Base-by-base conservation (phyloP, 2,888 invertebrate species). In the Tetanocera ferruginea region DNA sequence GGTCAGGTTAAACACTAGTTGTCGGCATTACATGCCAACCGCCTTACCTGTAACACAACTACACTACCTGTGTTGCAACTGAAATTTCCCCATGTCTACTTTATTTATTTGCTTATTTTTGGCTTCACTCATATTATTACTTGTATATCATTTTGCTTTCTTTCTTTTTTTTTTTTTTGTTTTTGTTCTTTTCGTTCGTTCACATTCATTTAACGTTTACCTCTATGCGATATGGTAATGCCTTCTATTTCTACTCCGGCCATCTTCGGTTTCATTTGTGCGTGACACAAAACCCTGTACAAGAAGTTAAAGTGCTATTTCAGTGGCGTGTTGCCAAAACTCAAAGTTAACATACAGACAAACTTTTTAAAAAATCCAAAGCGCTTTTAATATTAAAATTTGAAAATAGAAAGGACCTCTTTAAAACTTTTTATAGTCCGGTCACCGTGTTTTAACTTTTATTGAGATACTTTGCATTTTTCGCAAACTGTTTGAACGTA, bases 1-100 rank as follows among this genome's bases (percentile, higher is more conserved):
- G 11, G 34, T n/a, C 62, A 17, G 60, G 34, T 14, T 17, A 23
- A 6, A 37, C 31, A 25, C 69, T 69, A 25, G 23, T 49, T 51
- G 69, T 25, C 69, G n/a, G 66, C 43, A 6, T 37, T 34, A 67
- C 67, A 34, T 34, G 9, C 55, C 28, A 31, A 19, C 60, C n/a
- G 60, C 17, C 52, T 52, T 70, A 51, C 25, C 43, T 31, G 64
- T 37, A 69, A 69, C 9, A 49, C 57, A 11, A 23, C 25, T 17
- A 57, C 67, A 57, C 67, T 66, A 75, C 75, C 67, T 75, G 67
- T 75, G 75, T 19, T 75, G 55, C 67, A 75, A 67, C 67, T 25
- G 31, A 60, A 66, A 67, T 75, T 75, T 55, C 75, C 52, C 43
- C 66, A 62, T 25, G 5, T 28, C 23, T 3, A 23, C 23, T 19